Conservation (phyloP, 1,140 invertebrate species). For the Drosophila funebris region DNA sequence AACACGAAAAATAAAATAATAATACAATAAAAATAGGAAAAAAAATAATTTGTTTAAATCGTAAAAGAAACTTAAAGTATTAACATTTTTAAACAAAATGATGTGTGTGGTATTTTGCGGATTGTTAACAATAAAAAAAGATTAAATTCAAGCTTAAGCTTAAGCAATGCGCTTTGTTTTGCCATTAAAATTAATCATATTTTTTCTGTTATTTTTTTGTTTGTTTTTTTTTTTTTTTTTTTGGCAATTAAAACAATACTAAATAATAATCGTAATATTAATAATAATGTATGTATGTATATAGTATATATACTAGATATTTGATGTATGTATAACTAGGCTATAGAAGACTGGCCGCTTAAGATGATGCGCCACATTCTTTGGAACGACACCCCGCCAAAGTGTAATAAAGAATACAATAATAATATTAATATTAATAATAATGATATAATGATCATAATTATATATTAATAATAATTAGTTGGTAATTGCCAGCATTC, state of each 20-base stretch:
- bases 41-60: background rate
- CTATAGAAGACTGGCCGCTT: slow-evolving; percentile 26
- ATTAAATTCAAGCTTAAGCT: slow-evolving; percentile 3
- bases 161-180: slow-evolving; percentile 2
- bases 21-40: slow-evolving; percentile 22
- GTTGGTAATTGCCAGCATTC: slow-evolving; percentile 19
- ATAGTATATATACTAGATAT: slow-evolving; percentile 13
- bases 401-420: slow-evolving; percentile 50
- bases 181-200: background rate
- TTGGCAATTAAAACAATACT: slow-evolving; percentile 31
- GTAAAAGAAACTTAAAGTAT: slow-evolving; percentile 2
- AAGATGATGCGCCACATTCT: slow-evolving; percentile 31
- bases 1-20: slow-evolving; percentile 37
- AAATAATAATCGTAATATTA: slow-evolving; percentile 22
- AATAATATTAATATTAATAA: slow-evolving; percentile 12
- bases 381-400: slow-evolving; percentile 43
- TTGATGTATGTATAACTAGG: slow-evolving; percentile 21
- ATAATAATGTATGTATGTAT: slow-evolving; percentile 12
- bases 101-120: background rate
- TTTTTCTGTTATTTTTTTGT: slow-evolving; percentile 14
- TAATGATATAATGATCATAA: background rate
- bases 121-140: background rate
- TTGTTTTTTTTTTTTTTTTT: slow-evolving; percentile 8
- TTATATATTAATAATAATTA: slow-evolving; percentile 26
- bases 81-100: slow-evolving; percentile 4